phyloP scores from a whole-genome alignment of 2,888 invertebrate species.

The Himalopsyche anomala region DNA sequence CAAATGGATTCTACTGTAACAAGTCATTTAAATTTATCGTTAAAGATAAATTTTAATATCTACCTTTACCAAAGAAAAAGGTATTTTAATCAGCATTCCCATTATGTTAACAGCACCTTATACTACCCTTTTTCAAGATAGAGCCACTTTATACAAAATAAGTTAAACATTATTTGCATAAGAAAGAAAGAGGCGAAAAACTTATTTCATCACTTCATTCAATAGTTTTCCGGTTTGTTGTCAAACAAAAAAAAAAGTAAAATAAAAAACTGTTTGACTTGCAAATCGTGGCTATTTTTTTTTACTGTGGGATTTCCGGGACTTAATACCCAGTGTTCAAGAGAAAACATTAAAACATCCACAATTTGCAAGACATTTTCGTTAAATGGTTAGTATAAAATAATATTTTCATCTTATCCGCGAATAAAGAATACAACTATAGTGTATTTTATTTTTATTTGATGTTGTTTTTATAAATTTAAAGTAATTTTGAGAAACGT shows the following conservation, averaged over 20 bases:
- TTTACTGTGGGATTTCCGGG: background rate
- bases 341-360: background rate
- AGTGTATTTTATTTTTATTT: no score
- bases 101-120: slow-evolving; percentile 3
- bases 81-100: no score
- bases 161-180: slow-evolving; percentile 8
- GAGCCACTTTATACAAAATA: background rate
- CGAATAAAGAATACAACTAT: no score
- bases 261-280: slow-evolving; percentile 13
- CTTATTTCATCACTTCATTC: slow-evolving; percentile 34
- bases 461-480: no score
- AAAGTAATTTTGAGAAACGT: no score
- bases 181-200: background rate
- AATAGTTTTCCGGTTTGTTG: slow-evolving; percentile 24
- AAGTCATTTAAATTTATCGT: no score
- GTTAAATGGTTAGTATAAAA: no score
- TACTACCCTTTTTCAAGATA: background rate
- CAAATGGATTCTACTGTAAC: no score
- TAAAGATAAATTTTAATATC: no score
- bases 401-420: no score
- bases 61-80: no score
- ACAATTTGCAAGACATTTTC: background rate
- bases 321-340: background rate
- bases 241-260: slow-evolving; percentile 32
- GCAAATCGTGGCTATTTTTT: slow-evolving; percentile 3